Base-by-base conservation (phyloP, 2,113 vertebrate species). In the Paedocypris sp. region DNA sequence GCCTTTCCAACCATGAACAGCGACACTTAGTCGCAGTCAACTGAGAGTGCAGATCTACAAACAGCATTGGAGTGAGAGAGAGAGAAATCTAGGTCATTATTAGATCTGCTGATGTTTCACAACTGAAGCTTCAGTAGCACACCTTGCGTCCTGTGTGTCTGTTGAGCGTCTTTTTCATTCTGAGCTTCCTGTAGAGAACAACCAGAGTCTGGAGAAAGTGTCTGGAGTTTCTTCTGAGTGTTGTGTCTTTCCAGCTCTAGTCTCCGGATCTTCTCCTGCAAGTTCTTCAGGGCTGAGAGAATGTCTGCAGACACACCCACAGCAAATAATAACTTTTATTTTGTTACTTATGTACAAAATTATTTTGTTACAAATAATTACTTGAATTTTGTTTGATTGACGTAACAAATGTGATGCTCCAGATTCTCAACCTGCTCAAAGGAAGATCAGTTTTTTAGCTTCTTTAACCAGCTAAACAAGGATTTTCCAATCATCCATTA, bases 1-100 rank as follows among this genome's bases (percentile, higher is more conserved):
- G 92, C 54, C 88, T 91, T 73, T 97, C 94, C 59, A 97, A 72
- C 68, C 89, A 86, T 36, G 60, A 77, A 70, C 92, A 97, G 41
- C 91, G 91, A 60, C 82, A 82, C 77, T 97, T 90, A 6, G 90
- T 90, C 51, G 87, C 85, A 42, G 86, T 77, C 42, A 98, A 81
- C 67, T 93, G 90, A 50, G 82, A 82, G 57, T 87, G 72, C 68
- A 97, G 59, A 51, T 86, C 94, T 98, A 41, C 42, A 48, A 33
- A 43, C 19, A 50, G 23, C 43, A 8, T 23, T 13, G 36, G 11
- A 11, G 22, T 4, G 16, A 2, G 18, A 45, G 42, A 2, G 32
- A 15, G 46, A 29, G 26, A 2, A 16, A 3, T 31, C 26, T n/a
- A n/a, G n/a, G n/a, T n/a, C n/a, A n/a, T n/a, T n/a, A n/a, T n/a